Evolutionary conservation across 2,797 vertebrate genomes (phyloP).

Genomic region (Cryptoprocta ferox): DNA sequence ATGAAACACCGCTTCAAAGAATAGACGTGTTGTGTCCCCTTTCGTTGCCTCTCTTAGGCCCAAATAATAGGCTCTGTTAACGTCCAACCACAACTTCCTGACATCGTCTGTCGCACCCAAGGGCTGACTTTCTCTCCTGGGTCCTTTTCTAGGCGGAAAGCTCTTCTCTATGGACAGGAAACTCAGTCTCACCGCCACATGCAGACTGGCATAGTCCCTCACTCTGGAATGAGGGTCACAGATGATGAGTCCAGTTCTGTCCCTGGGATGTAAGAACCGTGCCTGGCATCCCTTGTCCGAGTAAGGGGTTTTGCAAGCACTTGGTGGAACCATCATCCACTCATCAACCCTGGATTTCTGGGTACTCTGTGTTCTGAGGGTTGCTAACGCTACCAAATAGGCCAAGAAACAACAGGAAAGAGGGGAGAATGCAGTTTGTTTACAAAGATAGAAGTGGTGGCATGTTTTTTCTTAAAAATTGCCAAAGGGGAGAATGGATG

Average conservation of each 20-base stretch:
- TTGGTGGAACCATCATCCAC: not conserved
- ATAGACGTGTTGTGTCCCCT: not conserved
- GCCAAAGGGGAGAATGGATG: not conserved
- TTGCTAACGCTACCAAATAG: not conserved
- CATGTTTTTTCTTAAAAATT: not conserved
- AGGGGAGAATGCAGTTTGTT: not conserved
- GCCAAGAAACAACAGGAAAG: not conserved
- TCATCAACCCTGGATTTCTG: not conserved
- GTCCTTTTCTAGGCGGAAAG: not conserved
- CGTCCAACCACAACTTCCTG: not conserved
- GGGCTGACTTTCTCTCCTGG: not conserved
- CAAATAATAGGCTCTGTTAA: not conserved
- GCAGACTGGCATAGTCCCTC: not conserved
- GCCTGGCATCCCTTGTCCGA: not conserved
- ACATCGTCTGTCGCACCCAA: fast-evolving
- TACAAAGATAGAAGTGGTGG: not conserved
- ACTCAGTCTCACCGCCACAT: not conserved
- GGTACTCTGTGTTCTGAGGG: not conserved
- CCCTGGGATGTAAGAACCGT: not conserved
- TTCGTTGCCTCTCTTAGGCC: not conserved
- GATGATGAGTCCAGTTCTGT: not conserved
- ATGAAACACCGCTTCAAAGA: not conserved
- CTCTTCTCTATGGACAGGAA: not conserved
- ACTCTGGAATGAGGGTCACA: not conserved
- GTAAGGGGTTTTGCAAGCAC: not conserved